Conservation (phyloP, 2,888 invertebrate species). For the Drosophila neutralis region DNA sequence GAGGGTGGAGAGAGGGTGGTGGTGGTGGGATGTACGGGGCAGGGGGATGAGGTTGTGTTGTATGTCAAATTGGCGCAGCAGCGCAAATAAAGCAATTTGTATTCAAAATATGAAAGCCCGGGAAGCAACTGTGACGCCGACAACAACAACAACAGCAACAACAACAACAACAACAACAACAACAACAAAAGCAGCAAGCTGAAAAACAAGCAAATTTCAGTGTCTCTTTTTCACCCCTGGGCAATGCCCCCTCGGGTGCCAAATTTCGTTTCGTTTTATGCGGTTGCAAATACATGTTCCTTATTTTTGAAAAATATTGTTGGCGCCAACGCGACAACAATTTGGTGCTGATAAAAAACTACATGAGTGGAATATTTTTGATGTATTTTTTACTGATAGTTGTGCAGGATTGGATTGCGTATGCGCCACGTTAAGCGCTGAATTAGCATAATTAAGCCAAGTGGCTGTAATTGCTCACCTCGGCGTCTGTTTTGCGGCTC, state of each 20-base stretch:
- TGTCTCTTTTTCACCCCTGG: slow-evolving; percentile 31
- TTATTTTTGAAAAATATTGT: slow-evolving; percentile 45
- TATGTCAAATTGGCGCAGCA: slow-evolving; percentile 72
- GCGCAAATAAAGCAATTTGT: slow-evolving; percentile 84
- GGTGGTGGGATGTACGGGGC: background rate
- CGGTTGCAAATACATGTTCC: slow-evolving; percentile 59
- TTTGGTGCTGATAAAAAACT: slow-evolving; percentile 20
- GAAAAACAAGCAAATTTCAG: slow-evolving; percentile 5
- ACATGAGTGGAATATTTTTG: background rate
- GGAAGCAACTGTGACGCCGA: slow-evolving; percentile 70
- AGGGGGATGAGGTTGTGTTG: slow-evolving; percentile 5
- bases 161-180: background rate
- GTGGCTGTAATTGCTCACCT: slow-evolving; percentile 14
- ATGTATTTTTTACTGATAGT: slow-evolving; percentile 8
- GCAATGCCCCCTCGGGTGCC: slow-evolving; percentile 8
- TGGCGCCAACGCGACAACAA: slow-evolving; percentile 57
- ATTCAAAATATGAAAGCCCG: slow-evolving; percentile 84
- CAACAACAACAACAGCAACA: background rate
- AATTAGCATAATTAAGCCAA: slow-evolving; percentile 72
- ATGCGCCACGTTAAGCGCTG: slow-evolving; percentile 48
- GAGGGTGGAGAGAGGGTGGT: background rate
- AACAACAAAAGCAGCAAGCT: slow-evolving; percentile 7
- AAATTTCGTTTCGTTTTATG: slow-evolving; percentile 58
- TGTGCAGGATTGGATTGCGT: slow-evolving; percentile 35
- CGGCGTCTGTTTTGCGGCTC: slow-evolving; percentile 61